phyloP scores from a whole-genome alignment of 2,888 invertebrate genomes.

The Seira musarum region DNA sequence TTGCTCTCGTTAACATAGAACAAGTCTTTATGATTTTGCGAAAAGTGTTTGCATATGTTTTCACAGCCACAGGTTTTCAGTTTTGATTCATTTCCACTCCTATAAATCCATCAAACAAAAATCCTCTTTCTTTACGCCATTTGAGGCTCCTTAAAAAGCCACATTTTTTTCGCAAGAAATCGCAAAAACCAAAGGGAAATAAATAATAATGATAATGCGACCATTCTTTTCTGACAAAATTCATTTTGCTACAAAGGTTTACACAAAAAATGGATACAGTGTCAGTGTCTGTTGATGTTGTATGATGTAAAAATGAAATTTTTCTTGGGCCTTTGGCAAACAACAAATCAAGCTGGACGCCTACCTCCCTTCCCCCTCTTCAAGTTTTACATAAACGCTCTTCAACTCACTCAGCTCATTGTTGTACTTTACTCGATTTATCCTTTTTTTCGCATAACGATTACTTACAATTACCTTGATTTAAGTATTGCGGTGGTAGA shows the following conservation, averaged over 20 bases:
- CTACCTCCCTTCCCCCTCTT: conserved; percentile 35
- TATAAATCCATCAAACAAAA: no score
- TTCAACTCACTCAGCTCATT: no score
- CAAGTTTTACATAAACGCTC: no score
- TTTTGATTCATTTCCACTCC: no score
- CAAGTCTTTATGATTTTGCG: no score
- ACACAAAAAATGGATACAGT: conserved; percentile 26
- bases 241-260: background rate
- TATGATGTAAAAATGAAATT: no score
- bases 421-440: conserved; percentile 20
- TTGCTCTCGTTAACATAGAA: no score
- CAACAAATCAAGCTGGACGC: conserved; percentile 54
- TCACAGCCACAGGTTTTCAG: no score
- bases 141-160: conserved; percentile 43
- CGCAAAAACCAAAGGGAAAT: background rate
- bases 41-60: no score
- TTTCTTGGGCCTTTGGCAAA: conserved; percentile 51
- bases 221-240: conserved; percentile 1
- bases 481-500: background rate
- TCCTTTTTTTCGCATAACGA: conserved; percentile 21
- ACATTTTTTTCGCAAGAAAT: conserved; percentile 16
- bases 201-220: conserved; percentile 4
- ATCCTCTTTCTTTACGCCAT: no score
- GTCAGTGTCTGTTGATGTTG: no score
- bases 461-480: no score